Evolutionary conservation across 1,140 invertebrate genomes (phyloP), one percentile per base, ranked within the genome.

Genomic region (Teleogryllus occipitalis): DNA sequence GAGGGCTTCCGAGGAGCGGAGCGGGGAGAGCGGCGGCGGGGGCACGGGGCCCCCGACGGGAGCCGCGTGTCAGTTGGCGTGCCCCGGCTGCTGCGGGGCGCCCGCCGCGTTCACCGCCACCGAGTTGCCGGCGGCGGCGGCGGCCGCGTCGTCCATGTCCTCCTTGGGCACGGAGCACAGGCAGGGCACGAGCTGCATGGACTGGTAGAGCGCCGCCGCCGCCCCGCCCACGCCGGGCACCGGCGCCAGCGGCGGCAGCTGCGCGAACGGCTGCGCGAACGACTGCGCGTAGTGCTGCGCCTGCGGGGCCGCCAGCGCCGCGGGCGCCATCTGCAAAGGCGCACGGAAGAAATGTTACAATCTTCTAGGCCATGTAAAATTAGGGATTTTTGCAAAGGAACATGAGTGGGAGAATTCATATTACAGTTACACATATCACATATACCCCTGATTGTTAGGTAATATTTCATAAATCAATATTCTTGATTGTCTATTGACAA

Each of bases 111-210:
- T 75, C 8, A 75, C n/a, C 4, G 47, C 8, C n/a, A 48, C n/a
- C 7, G 15, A 22, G 76, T 48, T 49, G 8, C 48, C n/a, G 1
- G 48, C 76, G 27, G 75, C n/a, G 1, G 48, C 76, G 27, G 75
- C 39, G n/a, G 14, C 48, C 22, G 75, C 22, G 46, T 80, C 76
- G 21, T 76, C 79, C 18, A 77, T 21, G 74, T 76, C 75, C 0
- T 80, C 79, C 48, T 80, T 77, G 18, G 80, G 77, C 3, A 80
- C 80, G 12, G 80, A 80, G 46, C 80, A 80, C n/a, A 80, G 54
- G 18, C 80, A 80, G 8, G 80, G 80, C 65, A 80, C 80, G 15
- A 80, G 47, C 46, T 80, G 80, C 80, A 74, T 77, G 75, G 39
- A 77, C 27, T 74, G 49, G 80, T 77, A 80, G 8, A 46, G n/a